Evolutionary conservation across 2,888 invertebrate species (phyloP).

Genomic region (Brachypalpus laphriformis): DNA sequence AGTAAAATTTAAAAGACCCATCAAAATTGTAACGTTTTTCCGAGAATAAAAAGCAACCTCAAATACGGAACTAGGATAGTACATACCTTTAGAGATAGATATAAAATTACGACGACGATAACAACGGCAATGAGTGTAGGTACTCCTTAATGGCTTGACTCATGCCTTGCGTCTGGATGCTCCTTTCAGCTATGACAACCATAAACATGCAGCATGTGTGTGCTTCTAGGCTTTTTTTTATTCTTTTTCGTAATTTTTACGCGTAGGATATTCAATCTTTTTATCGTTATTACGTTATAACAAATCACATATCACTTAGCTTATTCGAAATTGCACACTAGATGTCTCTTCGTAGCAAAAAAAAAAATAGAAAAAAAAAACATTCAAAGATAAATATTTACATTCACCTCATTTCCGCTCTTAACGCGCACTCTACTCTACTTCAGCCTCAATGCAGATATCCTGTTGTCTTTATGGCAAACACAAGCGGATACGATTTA

Average conservation of each 20-base stretch:
- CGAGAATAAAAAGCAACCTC: too few relatives aligned
- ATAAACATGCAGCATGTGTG: constrained; percentile 11
- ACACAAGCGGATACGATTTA: constrained; percentile 30
- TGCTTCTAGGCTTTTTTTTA: constrained; percentile 2
- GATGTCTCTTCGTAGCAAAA: background rate
- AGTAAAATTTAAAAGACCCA: constrained; percentile 2
- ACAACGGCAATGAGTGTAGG: constrained; percentile 25
- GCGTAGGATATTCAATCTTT: constrained; percentile 16
- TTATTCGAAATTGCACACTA: constrained; percentile 13
- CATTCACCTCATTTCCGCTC: constrained; percentile 53
- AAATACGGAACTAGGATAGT: background rate
- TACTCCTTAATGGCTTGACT: constrained; percentile 33
- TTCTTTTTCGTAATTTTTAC: background rate
- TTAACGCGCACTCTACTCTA: constrained; percentile 33
- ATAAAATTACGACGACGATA: constrained; percentile 29
- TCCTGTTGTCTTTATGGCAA: constrained; percentile 46
- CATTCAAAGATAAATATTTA: constrained; percentile 67
- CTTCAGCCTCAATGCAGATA: constrained; percentile 40
- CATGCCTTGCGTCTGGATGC: constrained; percentile 29
- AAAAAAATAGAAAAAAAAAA: constrained; percentile 7
- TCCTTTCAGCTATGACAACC: constrained; percentile 2
- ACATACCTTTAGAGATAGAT: constrained; percentile 48
- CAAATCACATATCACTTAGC: constrained; percentile 58
- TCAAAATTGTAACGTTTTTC: background rate
- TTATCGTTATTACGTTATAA: constrained; percentile 35